A percentile compares a stretch with the other conserved stretches of the same genome.
Evolutionary conservation across 2,113 vertebrate genomes (phyloP).

Genomic region (Cariama cristata): DNA sequence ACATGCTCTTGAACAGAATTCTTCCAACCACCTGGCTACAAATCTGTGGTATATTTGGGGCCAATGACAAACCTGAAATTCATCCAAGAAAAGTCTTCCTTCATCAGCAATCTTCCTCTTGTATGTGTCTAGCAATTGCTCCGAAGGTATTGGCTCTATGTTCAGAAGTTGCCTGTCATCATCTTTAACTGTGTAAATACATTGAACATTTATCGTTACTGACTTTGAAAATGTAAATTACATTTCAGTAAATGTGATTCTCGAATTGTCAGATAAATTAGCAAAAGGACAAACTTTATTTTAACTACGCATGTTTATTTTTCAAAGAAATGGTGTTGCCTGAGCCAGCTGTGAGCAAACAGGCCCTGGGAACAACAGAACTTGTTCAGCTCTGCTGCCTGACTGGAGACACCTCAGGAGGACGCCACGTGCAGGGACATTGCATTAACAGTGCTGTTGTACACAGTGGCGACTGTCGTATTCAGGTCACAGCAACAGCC

Average conservation of each 20-base stretch:
- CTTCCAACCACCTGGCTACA: background rate
- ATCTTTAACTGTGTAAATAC: constrained; percentile 63
- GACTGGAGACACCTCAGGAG: background rate
- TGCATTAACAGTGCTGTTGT: accelerated
- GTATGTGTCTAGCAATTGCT: constrained; percentile 85
- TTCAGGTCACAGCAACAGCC: background rate
- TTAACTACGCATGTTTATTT: background rate
- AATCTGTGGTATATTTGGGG: background rate
- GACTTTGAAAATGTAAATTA: background rate
- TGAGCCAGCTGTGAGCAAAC: background rate
- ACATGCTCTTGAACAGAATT: background rate
- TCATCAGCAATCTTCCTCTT: constrained; percentile 94
- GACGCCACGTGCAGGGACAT: accelerated
- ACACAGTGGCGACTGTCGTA: accelerated
- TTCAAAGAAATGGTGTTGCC: background rate
- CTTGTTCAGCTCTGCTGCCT: background rate
- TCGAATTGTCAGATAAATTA: background rate
- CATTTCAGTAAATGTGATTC: background rate
- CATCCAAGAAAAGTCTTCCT: constrained; percentile 91
- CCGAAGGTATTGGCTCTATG: constrained; percentile 89
- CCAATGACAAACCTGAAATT: constrained; percentile 89
- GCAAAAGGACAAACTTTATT: background rate
- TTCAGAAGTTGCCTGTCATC: constrained; percentile 84
- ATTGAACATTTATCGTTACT: background rate
- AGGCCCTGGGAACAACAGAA: background rate